Evolutionary conservation across 1,140 invertebrate genomes (phyloP).

Genomic region (Drosophila sproati): DNA sequence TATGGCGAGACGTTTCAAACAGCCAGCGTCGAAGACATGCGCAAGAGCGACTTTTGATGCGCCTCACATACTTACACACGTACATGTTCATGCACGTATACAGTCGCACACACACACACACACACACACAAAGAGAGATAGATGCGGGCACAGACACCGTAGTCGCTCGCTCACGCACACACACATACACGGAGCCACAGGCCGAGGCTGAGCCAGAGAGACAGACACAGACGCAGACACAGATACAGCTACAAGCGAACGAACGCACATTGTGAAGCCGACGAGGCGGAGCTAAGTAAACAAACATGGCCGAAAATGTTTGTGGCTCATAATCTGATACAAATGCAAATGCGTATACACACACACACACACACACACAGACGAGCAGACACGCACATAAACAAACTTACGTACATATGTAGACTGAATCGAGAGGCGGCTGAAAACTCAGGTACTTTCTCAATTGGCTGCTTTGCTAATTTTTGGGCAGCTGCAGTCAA

Average conservation of each 20-base stretch:
- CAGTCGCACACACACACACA: constrained; percentile 21
- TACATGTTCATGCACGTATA: constrained; percentile 26
- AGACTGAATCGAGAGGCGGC: constrained; percentile 28
- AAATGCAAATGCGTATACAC: constrained; percentile 70
- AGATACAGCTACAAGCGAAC: constrained; percentile 17
- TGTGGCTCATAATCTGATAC: constrained; percentile 83
- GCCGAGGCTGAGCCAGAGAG: neutral
- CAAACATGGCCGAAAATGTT: constrained; percentile 84
- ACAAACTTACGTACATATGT: too few species aligned
- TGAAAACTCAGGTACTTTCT: constrained; percentile 51
- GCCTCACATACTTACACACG: constrained; percentile 61
- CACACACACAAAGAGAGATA: constrained; percentile 50
- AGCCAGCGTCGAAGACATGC: constrained; percentile 74
- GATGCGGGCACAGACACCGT: constrained; percentile 50
- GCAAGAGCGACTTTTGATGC: constrained; percentile 72
- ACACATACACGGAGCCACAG: constrained; percentile 8
- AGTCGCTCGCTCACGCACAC: constrained; percentile 45
- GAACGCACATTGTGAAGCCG: constrained; percentile 56
- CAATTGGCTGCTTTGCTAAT: constrained; percentile 50
- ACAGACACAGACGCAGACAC: constrained; percentile 3
- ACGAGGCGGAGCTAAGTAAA: constrained; percentile 84
- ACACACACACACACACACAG: constrained; percentile 32
- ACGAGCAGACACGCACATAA: neutral
- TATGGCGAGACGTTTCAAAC: constrained; percentile 37
- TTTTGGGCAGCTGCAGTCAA: constrained; percentile 30